Evolutionary conservation across 2,888 invertebrate species (phyloP), one percentile per base, ranked within the genome.

Genomic region (Liodrosophila aerea): DNA sequence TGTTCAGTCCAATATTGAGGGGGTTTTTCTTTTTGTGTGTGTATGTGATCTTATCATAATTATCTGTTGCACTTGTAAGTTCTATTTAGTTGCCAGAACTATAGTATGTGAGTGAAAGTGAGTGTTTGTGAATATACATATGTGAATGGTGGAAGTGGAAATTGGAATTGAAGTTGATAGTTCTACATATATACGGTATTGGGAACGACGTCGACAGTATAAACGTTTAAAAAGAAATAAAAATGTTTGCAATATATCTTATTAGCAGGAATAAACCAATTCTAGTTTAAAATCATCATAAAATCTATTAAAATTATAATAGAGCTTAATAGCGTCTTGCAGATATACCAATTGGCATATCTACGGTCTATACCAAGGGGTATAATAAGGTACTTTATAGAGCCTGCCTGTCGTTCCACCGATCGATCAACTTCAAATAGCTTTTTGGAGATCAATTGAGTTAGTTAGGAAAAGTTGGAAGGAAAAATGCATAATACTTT

Each of bases 1-100:
- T 70, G 47, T 74, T 80, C 78, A 80, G 78, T 80, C 78, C 84
- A 68, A 74, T 80, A 74, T 81, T 66, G 67, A 81, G 65, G 47
- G 54, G 47, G 54, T 40, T 54, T 27, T 31, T 5, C 76, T 62
- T 63, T 72, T 56, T 63, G 47, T 60, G n/a, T n/a, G n/a, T 49
- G 31, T 34, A 60, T 22, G 47, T 47, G 31, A 33, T 18, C 16
- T 37, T 37, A 4, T 5, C 30, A 16, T 36, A 22, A 53, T 41
- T 33, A 12, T 46, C 7, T 16, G 15, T 46, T 40, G 34, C 29
- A 36, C 7, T 44, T 59, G 29, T 31, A 22, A 40, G n/a, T 62
- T 64, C 37, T 60, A 29, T 29, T 4, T 8, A 18, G 39, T 46
- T 53, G 18, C 45, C 8, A 41, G 22, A 22, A 22, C 22, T 22